Conservation (phyloP, 1,140 invertebrate genomes). For the Tribolium madens region DNA sequence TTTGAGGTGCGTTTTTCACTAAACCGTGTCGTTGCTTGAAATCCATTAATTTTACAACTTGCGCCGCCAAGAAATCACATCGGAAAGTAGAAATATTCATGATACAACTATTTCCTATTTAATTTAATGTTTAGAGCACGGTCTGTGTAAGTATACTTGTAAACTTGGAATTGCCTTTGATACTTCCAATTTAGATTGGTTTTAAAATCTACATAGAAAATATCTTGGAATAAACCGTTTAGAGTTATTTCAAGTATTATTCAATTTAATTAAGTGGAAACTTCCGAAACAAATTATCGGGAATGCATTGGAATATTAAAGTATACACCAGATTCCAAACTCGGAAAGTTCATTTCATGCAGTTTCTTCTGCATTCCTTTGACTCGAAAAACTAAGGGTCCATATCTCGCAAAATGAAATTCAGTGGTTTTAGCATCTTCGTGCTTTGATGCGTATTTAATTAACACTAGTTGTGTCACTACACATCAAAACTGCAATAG, state of each 20-base stretch:
- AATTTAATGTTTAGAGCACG: background rate
- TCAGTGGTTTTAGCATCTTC: slow-evolving; percentile 16
- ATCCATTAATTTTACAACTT: background rate
- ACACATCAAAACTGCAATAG: background rate
- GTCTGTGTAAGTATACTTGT: slow-evolving; percentile 17
- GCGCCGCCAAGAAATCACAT: background rate
- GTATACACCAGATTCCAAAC: slow-evolving; percentile 27
- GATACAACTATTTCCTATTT: slow-evolving; percentile 5
- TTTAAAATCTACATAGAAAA: slow-evolving; percentile 14
- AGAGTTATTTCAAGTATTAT: slow-evolving; percentile 45
- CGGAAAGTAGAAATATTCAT: background rate
- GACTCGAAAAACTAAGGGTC: slow-evolving; percentile 1
- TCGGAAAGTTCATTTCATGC: slow-evolving; percentile 10
- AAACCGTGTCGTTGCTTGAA: background rate
- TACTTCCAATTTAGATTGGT: slow-evolving; percentile 14
- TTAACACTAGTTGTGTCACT: background rate
- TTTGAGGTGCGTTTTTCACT: background rate
- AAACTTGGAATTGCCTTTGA: slow-evolving; percentile 22
- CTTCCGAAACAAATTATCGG: slow-evolving; percentile 22
- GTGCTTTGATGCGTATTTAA: background rate
- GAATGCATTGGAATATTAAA: slow-evolving; percentile 40
- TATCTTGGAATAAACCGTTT: slow-evolving; percentile 21
- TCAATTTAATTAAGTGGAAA: slow-evolving; percentile 43
- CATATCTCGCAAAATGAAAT: background rate
- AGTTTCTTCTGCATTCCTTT: slow-evolving; percentile 19